These are phyloP conservation scores for Ornithorhynchus anatinus DNA, from an alignment of 2,113 vertebrate genomes.

Conservation along the genomic window DNA sequence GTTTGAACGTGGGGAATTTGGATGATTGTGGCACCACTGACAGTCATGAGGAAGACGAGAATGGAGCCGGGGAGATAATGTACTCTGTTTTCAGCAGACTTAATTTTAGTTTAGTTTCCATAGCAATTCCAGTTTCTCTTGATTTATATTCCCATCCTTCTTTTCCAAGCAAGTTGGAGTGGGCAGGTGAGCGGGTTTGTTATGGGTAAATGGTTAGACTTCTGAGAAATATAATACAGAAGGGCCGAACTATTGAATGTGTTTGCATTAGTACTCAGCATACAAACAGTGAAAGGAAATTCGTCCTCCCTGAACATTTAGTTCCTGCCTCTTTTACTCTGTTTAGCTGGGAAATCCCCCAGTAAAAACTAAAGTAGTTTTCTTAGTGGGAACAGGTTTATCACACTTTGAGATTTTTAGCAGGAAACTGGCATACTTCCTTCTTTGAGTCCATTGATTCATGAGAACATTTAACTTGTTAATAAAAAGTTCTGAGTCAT, in stretches of 20 bases:
- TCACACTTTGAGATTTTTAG: slow-evolving; percentile 50
- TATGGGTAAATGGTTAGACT: neutral
- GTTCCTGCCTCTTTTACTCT: slow-evolving; percentile 29
- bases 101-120: too few relatives aligned
- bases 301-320: slow-evolving; percentile 46
- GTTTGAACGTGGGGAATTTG: too few relatives aligned
- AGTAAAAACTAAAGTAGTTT: slow-evolving; percentile 52
- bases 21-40: too few relatives aligned
- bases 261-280: slow-evolving; percentile 25
- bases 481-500: slow-evolving; percentile 46
- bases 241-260: slow-evolving; percentile 13
- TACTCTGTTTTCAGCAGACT: too few relatives aligned
- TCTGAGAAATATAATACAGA: neutral
- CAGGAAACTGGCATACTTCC: slow-evolving; percentile 15
- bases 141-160: too few relatives aligned
- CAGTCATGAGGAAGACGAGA: too few relatives aligned
- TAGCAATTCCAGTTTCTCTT: too few relatives aligned
- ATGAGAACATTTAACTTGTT: slow-evolving; percentile 27
- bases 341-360: slow-evolving; percentile 48
- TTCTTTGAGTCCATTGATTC: slow-evolving; percentile 28
- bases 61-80: too few relatives aligned
- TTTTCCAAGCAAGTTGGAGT: neutral
- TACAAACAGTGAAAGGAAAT: slow-evolving; percentile 40
- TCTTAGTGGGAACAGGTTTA: slow-evolving; percentile 45
- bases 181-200: neutral